Evolutionary conservation across 2,888 invertebrate species (phyloP).

Genomic region (Mythimna ferrago): DNA sequence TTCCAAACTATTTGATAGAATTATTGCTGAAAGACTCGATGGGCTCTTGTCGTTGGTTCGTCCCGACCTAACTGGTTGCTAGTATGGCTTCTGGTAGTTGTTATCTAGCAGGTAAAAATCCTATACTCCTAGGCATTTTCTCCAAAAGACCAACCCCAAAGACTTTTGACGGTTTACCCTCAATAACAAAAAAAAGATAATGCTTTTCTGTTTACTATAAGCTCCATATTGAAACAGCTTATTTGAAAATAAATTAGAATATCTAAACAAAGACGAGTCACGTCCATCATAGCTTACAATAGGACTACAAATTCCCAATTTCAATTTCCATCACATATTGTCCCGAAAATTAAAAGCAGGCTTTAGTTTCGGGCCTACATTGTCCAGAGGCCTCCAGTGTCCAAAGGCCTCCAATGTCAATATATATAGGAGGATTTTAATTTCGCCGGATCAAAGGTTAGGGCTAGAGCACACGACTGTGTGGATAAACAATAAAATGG

Average conservation of each 20-base stretch:
- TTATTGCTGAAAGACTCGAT: no score
- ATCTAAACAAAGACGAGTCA: constrained; percentile 18
- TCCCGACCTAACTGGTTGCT: no score
- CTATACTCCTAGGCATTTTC: no score
- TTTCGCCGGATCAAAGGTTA: constrained; percentile 49
- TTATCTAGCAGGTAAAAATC: no score
- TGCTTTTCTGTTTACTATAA: not conserved
- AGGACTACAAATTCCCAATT: constrained; percentile 32
- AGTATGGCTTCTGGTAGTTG: no score
- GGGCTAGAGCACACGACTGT: constrained; percentile 14
- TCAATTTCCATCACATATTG: constrained; percentile 24
- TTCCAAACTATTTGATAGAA: no score
- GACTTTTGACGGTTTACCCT: not conserved
- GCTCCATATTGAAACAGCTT: not conserved
- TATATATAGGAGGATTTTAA: constrained; percentile 45
- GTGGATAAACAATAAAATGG: constrained; percentile 54
- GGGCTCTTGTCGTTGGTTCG: no score
- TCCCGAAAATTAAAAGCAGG: constrained; percentile 34
- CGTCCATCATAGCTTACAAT: constrained; percentile 5
- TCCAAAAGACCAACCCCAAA: no score
- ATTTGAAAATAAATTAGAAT: constrained; percentile 19
- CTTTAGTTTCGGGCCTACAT: constrained; percentile 29
- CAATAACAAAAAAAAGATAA: no score
- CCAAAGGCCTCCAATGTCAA: constrained; percentile 17
- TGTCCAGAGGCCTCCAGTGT: constrained; percentile 10